phyloP scores from a whole-genome alignment of 2,888 invertebrate species.

The Drosophila nr. perissopoda region DNA sequence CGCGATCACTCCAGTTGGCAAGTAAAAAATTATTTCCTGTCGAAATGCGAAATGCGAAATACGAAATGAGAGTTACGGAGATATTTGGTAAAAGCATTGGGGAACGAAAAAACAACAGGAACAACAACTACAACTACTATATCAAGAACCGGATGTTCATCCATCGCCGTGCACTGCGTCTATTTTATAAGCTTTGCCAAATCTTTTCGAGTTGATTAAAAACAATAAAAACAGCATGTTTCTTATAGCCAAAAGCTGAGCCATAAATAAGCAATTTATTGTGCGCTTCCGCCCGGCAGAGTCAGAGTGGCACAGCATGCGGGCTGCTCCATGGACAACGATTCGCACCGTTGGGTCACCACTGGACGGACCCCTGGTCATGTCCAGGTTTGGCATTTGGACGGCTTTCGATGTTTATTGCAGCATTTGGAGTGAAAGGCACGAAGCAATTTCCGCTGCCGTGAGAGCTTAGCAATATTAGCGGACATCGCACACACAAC shows the following conservation, averaged over 20 bases:
- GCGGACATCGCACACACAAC: constrained; percentile 46
- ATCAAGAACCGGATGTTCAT: constrained; percentile 64
- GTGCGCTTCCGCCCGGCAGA: constrained; percentile 70
- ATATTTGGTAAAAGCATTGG: constrained; percentile 27
- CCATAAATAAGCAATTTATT: constrained; percentile 84
- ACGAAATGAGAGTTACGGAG: constrained; percentile 23
- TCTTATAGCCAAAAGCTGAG: constrained; percentile 80
- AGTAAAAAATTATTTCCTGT: constrained; percentile 73
- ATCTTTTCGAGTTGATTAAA: constrained; percentile 83
- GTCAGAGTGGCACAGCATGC: constrained; percentile 57
- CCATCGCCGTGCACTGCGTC: constrained; percentile 66
- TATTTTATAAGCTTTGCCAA: constrained; percentile 78
- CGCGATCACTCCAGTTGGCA: constrained; percentile 24
- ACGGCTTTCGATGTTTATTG: constrained; percentile 79
- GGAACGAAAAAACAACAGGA: constrained; percentile 11
- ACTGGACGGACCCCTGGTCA: constrained; percentile 39
- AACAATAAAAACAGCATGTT: constrained; percentile 82
- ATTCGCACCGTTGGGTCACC: constrained; percentile 38
- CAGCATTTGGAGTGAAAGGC: constrained; percentile 78
- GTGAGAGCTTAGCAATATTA: constrained; percentile 79
- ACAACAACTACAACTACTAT: constrained; percentile 28
- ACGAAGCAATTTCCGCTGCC: constrained; percentile 78
- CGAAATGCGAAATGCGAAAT: constrained; percentile 27
- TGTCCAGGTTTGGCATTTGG: constrained; percentile 69
- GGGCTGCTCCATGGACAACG: constrained; percentile 38